Base-by-base conservation (phyloP, 2,888 invertebrate species). In the Apotomis betuletana region DNA sequence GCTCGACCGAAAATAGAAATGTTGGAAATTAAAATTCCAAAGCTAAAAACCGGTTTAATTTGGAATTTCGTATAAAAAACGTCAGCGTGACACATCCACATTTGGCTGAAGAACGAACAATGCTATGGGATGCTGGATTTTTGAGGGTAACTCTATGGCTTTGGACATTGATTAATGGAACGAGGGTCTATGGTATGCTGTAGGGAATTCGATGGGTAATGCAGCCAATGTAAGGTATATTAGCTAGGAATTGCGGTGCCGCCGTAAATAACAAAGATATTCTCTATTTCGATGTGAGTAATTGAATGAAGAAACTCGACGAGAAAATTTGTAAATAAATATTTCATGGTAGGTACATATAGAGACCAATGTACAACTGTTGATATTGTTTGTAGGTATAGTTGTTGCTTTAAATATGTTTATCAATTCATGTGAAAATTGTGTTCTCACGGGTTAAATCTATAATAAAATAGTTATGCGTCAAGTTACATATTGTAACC, bases 91-190 rank as follows among this genome's bases (percentile, higher is more conserved):
- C 76, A 76, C 67, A 64, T 77, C 73, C 76, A 75, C 76, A 78
- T 78, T 79, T 77, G 74, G 77, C 76, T 71, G 77, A 74, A 79
- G 73, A 69, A 75, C 75, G 79, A 80, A 85, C 84, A 83, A 82
- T 79, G 79, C 79, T 77, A 78, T 81, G 82, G 83, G 85, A 78
- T 75, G 79, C 84, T 85, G 70, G 84, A 89, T 88, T 89, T 90
- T 90, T 89, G 88, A 89, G 85, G 85, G 81, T 81, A 82, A 79
- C 85, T 83, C 84, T 81, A 83, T 83, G 85, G 83, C 84, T 84
- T 82, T 74, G 77, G 86, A 86, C 85, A 78, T 79, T 87, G 90
- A 90, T 89, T 86, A 88, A 90, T 89, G 86, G 81, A 77, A 74
- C 70, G 69, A 78, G 75, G 76, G 74, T 74, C 67, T 69, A 76